Evolutionary conservation across 2,113 vertebrate genomes (phyloP), one percentile per base, ranked within the genome.

Genomic region (Seriola quinqueradiata): DNA sequence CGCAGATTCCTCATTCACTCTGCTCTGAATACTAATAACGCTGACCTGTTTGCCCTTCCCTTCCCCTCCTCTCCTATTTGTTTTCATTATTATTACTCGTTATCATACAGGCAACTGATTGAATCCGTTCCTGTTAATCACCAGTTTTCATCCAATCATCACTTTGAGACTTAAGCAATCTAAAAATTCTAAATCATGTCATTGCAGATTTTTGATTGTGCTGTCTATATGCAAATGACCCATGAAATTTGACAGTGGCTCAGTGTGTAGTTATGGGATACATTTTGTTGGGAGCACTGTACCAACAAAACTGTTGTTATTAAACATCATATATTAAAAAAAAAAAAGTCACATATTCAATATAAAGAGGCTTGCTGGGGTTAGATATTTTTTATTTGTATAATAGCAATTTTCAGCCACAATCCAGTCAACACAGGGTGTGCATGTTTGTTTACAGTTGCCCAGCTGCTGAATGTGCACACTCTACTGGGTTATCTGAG

Each of bases 221-320:
- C 84, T 85, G 89, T 90, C 87, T 92, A 92, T 90, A 92, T 92
- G 90, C 81, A 90, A 92, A 92, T 90, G 40, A 78, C 70, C 74
- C 8, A 4, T 50, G 65, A 55, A 77, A 79, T 60, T 66, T 44
- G 0, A 55, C 75, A 38, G 17, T 34, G 58, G 28, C 60, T 87
- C 70, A 42, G 57, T 55, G 8, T 58, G 42, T 17, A n/a, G 64
- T 42, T 42, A 42, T 8, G 2, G 40, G 40, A 42, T 42, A 42
- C 0, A 11, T 75, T 90, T 87, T 82, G 34, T 61, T 57, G 52
- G 72, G 66, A 79, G 25, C 3, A 52, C 13, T 64, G 42, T 12
- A 69, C 46, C 57, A 82, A 42, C 52, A 79, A 67, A 60, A 75
- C 63, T 55, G 48, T 32, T 38, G 21, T 40, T 38, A 72, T 21